Evolutionary conservation across 2,797 vertebrate species (phyloP), one percentile per base, ranked within the genome.

Genomic region (Ctenochaetus hawaiiensis): DNA sequence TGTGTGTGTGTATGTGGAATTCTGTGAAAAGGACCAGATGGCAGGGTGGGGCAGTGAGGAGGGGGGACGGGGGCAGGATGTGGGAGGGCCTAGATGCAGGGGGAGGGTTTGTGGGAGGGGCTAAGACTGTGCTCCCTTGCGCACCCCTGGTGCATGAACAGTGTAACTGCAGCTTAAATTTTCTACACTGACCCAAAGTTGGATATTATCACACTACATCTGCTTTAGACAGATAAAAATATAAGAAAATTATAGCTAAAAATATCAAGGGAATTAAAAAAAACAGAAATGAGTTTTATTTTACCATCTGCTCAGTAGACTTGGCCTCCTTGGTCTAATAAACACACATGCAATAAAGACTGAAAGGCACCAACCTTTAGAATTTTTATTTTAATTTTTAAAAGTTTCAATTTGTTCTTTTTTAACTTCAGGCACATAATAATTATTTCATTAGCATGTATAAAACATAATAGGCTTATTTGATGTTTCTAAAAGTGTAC

Each of bases 81-180:
- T 89, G 84, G 95, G 94, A 90, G 92, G 91, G 85, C 73, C 77
- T 71, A 84, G 49, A 22, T 20, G 26, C 59, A 62, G 78, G 74
- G 87, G 94, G 94, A 91, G 59, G 94, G 84, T 0, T 47, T 49
- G 5, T 70, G 91, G 95, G 95, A 56, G 94, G 92, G 89, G 92
- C 75, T 75, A 91, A 58, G 48, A 47, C 34, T 1, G 44, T 91
- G 97, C 98, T 99, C 98, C 94, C 97, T 96, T 99, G 97, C 98
- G 96, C 97, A 0, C 97, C 93, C 95, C 95, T 97, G 95, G 97
- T 92, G 98, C 92, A 92, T 94, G 89, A 92, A 92, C 0, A 57
- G 23, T 62, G 94, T 53, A 89, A 92, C 75, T 93, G 84, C 94
- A 94, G 12, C 44, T 64, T 5, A 13, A 1, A 80, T 74, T 72